Evolutionary conservation across 1,140 invertebrate genomes (phyloP).

Genomic region (Lepidostoma basale): DNA sequence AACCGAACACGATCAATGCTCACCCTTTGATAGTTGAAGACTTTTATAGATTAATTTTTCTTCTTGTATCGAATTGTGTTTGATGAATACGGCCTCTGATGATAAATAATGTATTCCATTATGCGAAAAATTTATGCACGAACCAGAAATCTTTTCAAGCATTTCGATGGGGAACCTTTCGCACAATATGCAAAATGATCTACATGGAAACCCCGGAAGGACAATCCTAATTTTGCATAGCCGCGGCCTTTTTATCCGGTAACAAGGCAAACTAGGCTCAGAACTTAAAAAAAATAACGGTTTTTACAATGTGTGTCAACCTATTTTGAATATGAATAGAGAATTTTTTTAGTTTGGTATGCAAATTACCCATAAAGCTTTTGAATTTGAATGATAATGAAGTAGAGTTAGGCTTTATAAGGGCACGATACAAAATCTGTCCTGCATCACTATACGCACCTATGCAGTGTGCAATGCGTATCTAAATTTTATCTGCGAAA

Average conservation of each 20-base stretch:
- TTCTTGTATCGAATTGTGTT: slow-evolving; percentile 46
- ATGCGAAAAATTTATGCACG: slow-evolving; percentile 44
- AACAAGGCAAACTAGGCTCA: slow-evolving; percentile 4
- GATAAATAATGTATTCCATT: slow-evolving; percentile 48
- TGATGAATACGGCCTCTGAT: slow-evolving; percentile 43
- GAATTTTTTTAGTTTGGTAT: slow-evolving; percentile 23
- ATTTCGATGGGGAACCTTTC: slow-evolving; percentile 20
- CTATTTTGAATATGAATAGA: slow-evolving; percentile 35
- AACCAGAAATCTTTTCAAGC: slow-evolving; percentile 36
- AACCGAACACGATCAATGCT: slow-evolving; percentile 8
- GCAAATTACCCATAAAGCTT: slow-evolving; percentile 36
- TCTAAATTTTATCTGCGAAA: too few species aligned
- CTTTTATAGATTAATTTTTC: slow-evolving; percentile 46
- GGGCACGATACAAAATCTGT: too few species aligned
- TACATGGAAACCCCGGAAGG: slow-evolving; percentile 9
- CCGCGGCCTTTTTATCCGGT: slow-evolving; percentile 16
- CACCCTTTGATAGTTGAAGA: slow-evolving; percentile 38
- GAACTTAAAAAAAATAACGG: slow-evolving; percentile 29
- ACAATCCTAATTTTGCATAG: slow-evolving; percentile 45
- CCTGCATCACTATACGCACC: too few species aligned
- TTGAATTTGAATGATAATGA: slow-evolving; percentile 37
- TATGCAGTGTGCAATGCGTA: too few species aligned
- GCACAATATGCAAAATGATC: slow-evolving; percentile 42
- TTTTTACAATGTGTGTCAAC: slow-evolving; percentile 22
- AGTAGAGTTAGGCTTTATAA: too few species aligned